These are phyloP conservation scores for Gymnoscopelus braueri DNA, from an alignment of 2,797 vertebrate genomes.

Conservation along the genomic window DNA sequence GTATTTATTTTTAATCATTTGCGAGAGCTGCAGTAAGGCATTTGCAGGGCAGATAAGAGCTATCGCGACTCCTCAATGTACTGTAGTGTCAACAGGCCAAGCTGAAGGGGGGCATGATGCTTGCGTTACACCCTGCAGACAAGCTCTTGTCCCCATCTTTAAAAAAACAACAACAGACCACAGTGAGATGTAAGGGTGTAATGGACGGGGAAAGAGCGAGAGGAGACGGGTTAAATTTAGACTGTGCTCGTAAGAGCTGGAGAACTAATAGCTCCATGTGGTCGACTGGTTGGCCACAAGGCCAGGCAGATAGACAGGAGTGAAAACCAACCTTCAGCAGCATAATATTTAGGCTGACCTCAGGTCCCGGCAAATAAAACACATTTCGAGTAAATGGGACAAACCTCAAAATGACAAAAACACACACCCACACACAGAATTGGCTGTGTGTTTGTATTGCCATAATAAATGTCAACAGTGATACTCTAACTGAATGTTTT, in stretches of 20 bases:
- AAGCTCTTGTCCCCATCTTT: conserved; percentile 36
- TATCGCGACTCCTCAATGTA: conserved; percentile 7
- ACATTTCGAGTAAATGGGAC: conserved; percentile 51
- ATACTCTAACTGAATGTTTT: conserved; percentile 15
- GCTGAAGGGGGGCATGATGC: conserved; percentile 40
- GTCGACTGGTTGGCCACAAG: conserved; percentile 58
- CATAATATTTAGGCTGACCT: conserved; percentile 66
- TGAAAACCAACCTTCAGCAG: conserved; percentile 57
- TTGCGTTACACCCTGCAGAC: conserved; percentile 40
- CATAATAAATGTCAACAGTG: conserved; percentile 2
- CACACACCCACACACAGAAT: conserved; percentile 11
- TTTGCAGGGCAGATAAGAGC: conserved; percentile 35
- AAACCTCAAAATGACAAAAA: conserved; percentile 56
- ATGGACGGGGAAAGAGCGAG: conserved; percentile 46
- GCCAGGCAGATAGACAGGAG: conserved; percentile 56
- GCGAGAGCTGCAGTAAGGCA: conserved; percentile 2
- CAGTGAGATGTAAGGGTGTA: conserved; percentile 64
- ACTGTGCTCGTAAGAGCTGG: conserved; percentile 56
- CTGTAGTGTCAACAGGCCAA: conserved; percentile 18
- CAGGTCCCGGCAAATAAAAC: conserved; percentile 66
- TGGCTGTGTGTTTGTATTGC: conserved; percentile 8
- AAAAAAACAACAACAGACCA: conserved; percentile 55
- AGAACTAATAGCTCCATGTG: conserved; percentile 67
- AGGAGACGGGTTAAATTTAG: conserved; percentile 72
- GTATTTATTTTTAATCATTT: conserved; percentile 11